Evolutionary conservation across 1,140 invertebrate species (phyloP), one percentile per base, ranked within the genome.

Genomic region (Anastrepha ludens): DNA sequence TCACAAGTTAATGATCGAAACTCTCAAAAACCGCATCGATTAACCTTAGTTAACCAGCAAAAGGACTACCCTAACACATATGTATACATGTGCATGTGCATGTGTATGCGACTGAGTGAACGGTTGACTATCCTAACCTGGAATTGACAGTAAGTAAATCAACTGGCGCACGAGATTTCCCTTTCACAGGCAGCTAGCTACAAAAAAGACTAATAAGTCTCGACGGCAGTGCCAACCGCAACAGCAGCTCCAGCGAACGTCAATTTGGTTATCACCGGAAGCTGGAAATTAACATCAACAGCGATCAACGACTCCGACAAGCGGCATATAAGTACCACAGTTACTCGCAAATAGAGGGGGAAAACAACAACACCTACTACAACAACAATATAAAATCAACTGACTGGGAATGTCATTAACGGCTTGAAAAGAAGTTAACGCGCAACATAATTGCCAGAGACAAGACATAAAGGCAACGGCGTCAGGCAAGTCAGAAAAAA

Each of bases 281-380:
- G 74, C 74, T 81, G 74, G 50, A 81, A 81, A 81, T 81, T 81
- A 81, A 81, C 74, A 81, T 81, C 74, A 81, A 81, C 74, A 81
- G n/a, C 47, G 20, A 55, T 55, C 47, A 55, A 81, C 44, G 74
- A 55, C 50, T 15, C 74, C 55, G 74, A 81, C 44, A 81, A 55
- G 47, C 74, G n/a, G 47, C 47, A 17, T 55, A n/a, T 47, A 74
- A 5, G 13, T 74, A 74, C 15, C 15, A 17, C 39, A 74, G 67
- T 44, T 74, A 74, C 67, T 47, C 67, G 8, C 44, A 41, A 47
- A 41, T 15, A 44, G 67, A 44, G 41, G 39, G 39, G 44, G 39
- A 74, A 74, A 74, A 74, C 39, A 44, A 47, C 11, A 67, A 67
- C 29, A 67, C 3, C 64, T 29, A 29, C 29, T 29, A 29, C 29